phyloP scores from a whole-genome alignment of 2,797 vertebrate species.

The Hozukius guyotensis region DNA sequence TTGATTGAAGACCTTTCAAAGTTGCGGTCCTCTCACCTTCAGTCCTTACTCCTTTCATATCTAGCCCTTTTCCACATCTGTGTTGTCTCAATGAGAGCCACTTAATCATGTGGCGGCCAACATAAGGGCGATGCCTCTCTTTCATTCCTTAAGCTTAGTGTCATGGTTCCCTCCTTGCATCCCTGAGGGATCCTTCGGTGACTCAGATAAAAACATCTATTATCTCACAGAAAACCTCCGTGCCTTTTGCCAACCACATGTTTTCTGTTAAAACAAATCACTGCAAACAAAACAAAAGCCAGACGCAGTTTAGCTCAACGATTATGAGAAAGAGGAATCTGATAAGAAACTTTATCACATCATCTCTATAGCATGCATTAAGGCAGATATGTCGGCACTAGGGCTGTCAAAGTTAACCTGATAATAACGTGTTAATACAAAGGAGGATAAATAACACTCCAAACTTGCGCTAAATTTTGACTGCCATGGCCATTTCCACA shows the following conservation, averaged over 20 bases:
- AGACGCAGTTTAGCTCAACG: not conserved
- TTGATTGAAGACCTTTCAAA: slow-evolving; percentile 56
- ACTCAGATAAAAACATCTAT: slow-evolving; percentile 53
- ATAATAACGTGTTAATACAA: too few relatives aligned
- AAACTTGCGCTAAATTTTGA: too few relatives aligned
- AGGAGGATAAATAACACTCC: too few relatives aligned
- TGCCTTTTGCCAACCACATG: slow-evolving; percentile 30
- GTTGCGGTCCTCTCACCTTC: slow-evolving; percentile 37
- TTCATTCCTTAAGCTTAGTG: slow-evolving; percentile 61
- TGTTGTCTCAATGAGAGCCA: slow-evolving; percentile 35
- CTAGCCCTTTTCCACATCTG: slow-evolving; percentile 36
- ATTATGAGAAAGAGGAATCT: not conserved
- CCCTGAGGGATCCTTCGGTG: slow-evolving; percentile 29
- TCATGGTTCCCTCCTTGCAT: slow-evolving; percentile 57
- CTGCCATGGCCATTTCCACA: too few relatives aligned
- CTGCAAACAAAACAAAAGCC: slow-evolving; percentile 20
- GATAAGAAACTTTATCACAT: not conserved
- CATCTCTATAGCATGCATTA: not conserved
- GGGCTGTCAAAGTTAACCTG: too few relatives aligned
- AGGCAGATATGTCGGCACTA: not conserved
- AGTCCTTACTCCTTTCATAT: slow-evolving; percentile 27
- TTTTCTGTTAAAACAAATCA: slow-evolving; percentile 48
- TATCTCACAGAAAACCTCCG: slow-evolving; percentile 17
- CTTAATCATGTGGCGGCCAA: slow-evolving; percentile 35
- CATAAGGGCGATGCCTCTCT: slow-evolving; percentile 36